Conservation (phyloP, 2,888 invertebrate species). For the Chrysotoxum bicinctum region DNA sequence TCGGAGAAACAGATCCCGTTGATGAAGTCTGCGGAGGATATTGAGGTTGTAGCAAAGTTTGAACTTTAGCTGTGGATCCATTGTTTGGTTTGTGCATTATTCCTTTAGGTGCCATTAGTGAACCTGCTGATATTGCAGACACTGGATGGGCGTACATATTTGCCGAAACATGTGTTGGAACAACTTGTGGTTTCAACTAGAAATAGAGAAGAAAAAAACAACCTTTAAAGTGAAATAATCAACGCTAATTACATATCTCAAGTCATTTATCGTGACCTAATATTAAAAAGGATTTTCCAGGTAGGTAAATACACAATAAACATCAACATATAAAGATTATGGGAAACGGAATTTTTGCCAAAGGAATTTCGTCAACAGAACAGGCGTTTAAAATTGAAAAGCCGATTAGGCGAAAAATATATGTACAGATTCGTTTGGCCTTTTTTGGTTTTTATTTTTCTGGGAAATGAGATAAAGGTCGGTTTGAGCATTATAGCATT, state of each 20-base stretch:
- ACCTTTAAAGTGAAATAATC: background rate
- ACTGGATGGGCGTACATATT: conserved; percentile 48
- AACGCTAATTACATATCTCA: conserved; percentile 19
- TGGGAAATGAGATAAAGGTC: conserved; percentile 8
- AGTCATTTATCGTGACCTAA: background rate
- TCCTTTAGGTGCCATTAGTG: conserved; percentile 37
- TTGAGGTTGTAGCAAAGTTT: conserved; percentile 75
- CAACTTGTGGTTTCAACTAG: conserved; percentile 48
- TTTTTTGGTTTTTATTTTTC: conserved; percentile 14
- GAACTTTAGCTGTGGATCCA: conserved; percentile 46
- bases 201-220: background rate
- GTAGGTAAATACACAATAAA: conserved; percentile 17
- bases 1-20: conserved; percentile 80
- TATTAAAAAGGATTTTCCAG: background rate
- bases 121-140: background rate
- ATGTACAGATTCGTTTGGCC: background rate
- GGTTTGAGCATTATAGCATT: background rate
- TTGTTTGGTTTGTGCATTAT: conserved; percentile 58
- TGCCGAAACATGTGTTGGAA: conserved; percentile 2
- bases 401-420: conserved; percentile 28
- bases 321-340: background rate
- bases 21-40: conserved; percentile 81
- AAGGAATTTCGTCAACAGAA: background rate
- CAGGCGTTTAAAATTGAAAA: conserved; percentile 32
- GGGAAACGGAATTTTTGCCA: background rate